A percentile compares a stretch with the other conserved stretches of the same genome.
Conservation (phyloP, 2,888 invertebrate genomes). For the Drosophila multiciliata region DNA sequence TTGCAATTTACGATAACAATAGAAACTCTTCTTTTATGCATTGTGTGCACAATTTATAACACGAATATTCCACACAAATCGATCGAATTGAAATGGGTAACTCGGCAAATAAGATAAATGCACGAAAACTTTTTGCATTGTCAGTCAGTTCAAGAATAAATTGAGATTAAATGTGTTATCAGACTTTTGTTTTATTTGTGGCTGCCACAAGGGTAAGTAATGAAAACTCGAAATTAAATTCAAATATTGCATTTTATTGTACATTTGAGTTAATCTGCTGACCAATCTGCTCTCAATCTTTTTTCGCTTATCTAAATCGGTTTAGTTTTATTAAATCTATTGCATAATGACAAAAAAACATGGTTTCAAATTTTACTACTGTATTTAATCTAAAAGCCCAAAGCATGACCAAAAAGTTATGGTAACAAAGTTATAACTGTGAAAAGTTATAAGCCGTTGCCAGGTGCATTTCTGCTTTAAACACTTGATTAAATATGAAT, state of each 20-base stretch:
- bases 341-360: background rate
- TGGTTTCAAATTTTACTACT: background rate
- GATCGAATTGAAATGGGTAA: conserved; percentile 53
- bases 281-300: no score
- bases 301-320: background rate
- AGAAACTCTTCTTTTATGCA: conserved; percentile 14
- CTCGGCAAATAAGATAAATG: conserved; percentile 47
- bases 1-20: conserved; percentile 50
- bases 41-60: conserved; percentile 52
- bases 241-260: no score
- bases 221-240: background rate
- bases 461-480: background rate
- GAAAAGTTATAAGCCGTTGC: background rate
- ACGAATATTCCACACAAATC: conserved; percentile 43
- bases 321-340: background rate
- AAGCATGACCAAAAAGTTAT: background rate
- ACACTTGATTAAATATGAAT: background rate
- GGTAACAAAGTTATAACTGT: background rate
- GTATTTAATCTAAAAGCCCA: background rate
- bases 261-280: no score
- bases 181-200: conserved; percentile 14
- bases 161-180: conserved; percentile 53
- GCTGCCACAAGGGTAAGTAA: background rate
- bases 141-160: conserved; percentile 61
- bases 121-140: conserved; percentile 60